Evolutionary conservation across 2,113 vertebrate species (phyloP).

Genomic region (Nerophis ophidion): DNA sequence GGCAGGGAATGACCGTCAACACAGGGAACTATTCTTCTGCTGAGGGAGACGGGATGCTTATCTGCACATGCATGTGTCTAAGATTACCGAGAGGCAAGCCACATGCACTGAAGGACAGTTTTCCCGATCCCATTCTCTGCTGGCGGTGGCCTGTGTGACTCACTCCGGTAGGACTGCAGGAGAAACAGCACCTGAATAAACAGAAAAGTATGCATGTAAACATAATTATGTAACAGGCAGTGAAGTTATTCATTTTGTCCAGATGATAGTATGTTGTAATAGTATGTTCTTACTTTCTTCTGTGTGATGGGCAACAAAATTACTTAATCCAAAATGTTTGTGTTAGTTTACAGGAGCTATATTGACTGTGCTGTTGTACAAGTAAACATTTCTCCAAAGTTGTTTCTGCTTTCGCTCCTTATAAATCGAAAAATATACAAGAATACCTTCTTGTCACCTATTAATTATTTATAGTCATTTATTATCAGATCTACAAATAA

Average conservation of each 20-base stretch:
- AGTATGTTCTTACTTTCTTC: not conserved
- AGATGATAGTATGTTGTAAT: not conserved
- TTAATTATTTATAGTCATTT: too few species aligned
- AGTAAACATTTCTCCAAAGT: too few species aligned
- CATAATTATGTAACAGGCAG: not conserved
- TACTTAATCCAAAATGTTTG: not conserved
- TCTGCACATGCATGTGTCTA: slow-evolving; percentile 31
- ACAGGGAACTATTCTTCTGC: slow-evolving; percentile 62
- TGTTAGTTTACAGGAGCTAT: too few species aligned
- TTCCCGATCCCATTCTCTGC: slow-evolving; percentile 70
- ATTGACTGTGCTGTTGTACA: too few species aligned
- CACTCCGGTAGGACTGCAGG: slow-evolving; percentile 81
- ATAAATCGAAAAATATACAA: too few species aligned
- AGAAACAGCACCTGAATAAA: slow-evolving; percentile 82
- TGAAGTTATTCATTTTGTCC: not conserved
- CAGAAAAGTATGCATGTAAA: slow-evolving; percentile 8
- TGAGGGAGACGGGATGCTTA: slow-evolving; percentile 37
- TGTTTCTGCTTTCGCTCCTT: too few species aligned
- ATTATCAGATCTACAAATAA: too few species aligned
- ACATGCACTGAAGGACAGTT: slow-evolving; percentile 76
- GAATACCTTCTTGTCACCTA: too few species aligned
- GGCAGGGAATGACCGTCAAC: slow-evolving; percentile 30
- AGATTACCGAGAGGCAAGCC: slow-evolving; percentile 86
- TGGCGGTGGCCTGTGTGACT: slow-evolving; percentile 73
- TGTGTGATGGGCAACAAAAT: not conserved